A percentile compares a stretch with the other conserved stretches of the same genome.
These are phyloP conservation scores for Danionella dracula DNA, from an alignment of 2,797 vertebrate species.

Conservation along the genomic window DNA sequence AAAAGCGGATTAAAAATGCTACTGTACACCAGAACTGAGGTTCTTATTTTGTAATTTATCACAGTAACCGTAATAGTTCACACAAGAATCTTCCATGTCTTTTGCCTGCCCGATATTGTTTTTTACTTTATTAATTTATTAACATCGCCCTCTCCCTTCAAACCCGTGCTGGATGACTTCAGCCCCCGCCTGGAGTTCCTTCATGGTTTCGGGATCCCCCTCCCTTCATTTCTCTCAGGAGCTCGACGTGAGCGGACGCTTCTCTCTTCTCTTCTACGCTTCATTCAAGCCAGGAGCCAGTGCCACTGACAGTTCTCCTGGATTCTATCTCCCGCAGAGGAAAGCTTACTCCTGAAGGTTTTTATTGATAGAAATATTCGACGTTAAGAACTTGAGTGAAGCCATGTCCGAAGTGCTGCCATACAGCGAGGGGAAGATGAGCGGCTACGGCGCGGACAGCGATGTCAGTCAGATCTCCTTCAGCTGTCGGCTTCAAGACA, in stretches of 20 bases:
- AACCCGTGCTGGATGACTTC: conserved; percentile 96
- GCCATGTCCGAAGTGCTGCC: conserved; percentile 96
- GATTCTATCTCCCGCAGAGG: not conserved
- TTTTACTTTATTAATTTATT: not conserved
- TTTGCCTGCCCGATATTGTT: not conserved
- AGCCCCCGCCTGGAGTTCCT: conserved; percentile 91
- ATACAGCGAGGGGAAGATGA: conserved; percentile 97
- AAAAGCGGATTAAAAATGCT: too few relatives aligned
- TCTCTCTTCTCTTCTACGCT: conserved; percentile 8
- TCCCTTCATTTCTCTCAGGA: conserved; percentile 75
- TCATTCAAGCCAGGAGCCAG: not conserved
- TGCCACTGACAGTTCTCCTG: not conserved
- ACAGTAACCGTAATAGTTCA: too few relatives aligned
- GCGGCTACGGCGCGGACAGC: conserved; percentile 87
- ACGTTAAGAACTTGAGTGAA: conserved; percentile 39
- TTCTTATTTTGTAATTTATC: too few relatives aligned
- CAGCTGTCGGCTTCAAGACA: conserved; percentile 97
- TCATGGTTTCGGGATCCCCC: conserved; percentile 90
- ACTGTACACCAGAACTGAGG: too few relatives aligned
- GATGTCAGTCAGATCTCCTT: conserved; percentile 93
- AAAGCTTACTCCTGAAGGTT: not conserved
- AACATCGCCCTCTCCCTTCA: conserved; percentile 8
- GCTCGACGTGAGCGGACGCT: conserved; percentile 50
- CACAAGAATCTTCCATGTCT: not conserved
- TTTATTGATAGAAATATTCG: not conserved